These are phyloP conservation scores for Thunnus maccoyii DNA, from an alignment of 2,113 vertebrate species.

Conservation along the genomic window DNA sequence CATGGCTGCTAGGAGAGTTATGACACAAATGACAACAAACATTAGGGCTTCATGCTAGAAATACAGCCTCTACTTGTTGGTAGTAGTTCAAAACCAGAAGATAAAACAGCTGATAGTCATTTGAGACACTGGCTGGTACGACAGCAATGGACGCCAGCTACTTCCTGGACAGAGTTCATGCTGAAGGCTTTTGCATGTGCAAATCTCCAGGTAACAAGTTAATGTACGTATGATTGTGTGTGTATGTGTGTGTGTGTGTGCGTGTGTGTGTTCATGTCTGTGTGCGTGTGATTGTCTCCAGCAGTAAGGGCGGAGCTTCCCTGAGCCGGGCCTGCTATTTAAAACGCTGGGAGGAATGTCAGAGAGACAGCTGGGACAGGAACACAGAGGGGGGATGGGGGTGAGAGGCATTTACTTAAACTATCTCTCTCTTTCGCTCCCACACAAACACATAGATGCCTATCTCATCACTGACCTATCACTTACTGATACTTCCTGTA, in stretches of 20 bases:
- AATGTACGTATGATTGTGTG: not conserved
- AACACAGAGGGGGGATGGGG: not conserved
- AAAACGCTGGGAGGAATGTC: slow-evolving; percentile 82
- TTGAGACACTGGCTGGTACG: not conserved
- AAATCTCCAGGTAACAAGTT: not conserved
- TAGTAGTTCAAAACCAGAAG: not conserved
- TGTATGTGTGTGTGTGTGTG: not conserved
- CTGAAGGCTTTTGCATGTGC: not conserved
- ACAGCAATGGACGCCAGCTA: not conserved
- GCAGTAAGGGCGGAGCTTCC: slow-evolving; percentile 27
- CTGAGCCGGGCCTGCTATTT: slow-evolving; percentile 78
- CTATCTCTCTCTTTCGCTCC: slow-evolving; percentile 20
- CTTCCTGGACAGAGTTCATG: not conserved
- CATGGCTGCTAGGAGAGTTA: not conserved
- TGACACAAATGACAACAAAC: not conserved
- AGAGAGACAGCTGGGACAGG: slow-evolving; percentile 79
- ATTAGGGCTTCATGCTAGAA: not conserved
- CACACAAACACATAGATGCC: not conserved
- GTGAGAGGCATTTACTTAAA: not conserved
- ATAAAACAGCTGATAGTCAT: slow-evolving; percentile 20
- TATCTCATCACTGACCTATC: slow-evolving; percentile 11
- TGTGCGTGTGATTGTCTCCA: slow-evolving; percentile 31
- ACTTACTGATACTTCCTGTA: slow-evolving; percentile 38
- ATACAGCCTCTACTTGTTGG: not conserved
- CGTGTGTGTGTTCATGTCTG: not conserved